Conservation (phyloP, 2,113 vertebrate genomes). For the Silurus glanis region DNA sequence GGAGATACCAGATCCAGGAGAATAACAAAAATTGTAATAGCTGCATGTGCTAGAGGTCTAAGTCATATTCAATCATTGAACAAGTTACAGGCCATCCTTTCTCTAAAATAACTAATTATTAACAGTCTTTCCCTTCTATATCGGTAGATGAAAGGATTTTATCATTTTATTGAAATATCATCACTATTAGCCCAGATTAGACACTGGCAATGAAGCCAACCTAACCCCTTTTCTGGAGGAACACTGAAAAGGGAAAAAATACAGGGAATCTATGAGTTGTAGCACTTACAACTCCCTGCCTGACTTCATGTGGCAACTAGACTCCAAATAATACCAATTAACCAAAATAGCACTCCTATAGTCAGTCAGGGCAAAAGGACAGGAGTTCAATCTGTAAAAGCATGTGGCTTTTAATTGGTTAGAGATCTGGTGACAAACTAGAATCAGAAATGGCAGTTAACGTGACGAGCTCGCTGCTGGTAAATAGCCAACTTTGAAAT, state of each 20-base stretch:
- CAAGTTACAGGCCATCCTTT: constrained; percentile 27
- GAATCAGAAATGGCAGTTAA: background rate
- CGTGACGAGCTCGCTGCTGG: background rate
- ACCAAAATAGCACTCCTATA: background rate
- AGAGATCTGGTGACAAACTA: background rate
- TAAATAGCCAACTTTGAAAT: background rate
- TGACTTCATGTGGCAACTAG: background rate
- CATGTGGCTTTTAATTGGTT: background rate
- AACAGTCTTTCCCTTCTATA: background rate
- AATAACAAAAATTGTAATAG: background rate
- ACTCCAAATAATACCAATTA: background rate
- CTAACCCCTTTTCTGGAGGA: background rate
- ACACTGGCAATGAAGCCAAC: background rate
- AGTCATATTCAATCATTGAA: background rate
- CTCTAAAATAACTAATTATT: background rate
- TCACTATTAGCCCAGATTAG: background rate
- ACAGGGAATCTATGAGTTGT: background rate
- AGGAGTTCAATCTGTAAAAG: background rate
- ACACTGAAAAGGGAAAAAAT: too few species aligned
- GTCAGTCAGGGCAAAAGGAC: background rate
- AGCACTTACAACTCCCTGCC: background rate
- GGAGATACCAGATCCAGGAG: background rate
- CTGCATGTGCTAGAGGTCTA: constrained; percentile 1
- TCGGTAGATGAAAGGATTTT: background rate
- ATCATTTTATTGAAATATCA: background rate